Conservation (phyloP, 2,113 vertebrate species). For the Dolichallabes microphthalmus region DNA sequence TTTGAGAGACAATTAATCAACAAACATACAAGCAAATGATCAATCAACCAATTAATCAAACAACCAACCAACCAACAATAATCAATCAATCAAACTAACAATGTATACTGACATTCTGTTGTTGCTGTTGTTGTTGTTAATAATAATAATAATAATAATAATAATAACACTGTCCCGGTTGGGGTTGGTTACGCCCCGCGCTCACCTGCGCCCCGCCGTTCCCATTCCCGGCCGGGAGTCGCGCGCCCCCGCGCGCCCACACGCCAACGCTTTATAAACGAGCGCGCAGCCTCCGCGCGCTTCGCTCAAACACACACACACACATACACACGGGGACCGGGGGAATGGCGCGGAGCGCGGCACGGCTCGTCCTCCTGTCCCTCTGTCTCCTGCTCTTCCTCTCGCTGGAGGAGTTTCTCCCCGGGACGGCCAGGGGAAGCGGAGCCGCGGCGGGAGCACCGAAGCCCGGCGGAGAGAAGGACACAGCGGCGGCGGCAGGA, state of each 20-base stretch:
- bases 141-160: no score
- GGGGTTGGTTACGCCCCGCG: background rate
- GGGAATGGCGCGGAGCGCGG: slow-evolving; percentile 67
- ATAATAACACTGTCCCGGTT: background rate
- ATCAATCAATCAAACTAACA: no score
- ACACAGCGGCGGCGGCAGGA: slow-evolving; percentile 6
- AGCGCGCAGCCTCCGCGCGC: slow-evolving; percentile 64
- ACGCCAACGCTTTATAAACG: slow-evolving; percentile 68
- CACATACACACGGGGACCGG: slow-evolving; percentile 57
- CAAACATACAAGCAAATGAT: background rate
- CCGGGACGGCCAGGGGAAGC: slow-evolving; percentile 9
- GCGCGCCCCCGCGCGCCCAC: slow-evolving; percentile 65
- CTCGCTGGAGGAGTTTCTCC: slow-evolving; percentile 12
- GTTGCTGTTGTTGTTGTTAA: background rate
- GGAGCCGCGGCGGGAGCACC: slow-evolving; percentile 41
- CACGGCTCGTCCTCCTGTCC: slow-evolving; percentile 63
- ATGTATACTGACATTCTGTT: background rate
- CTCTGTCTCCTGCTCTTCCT: slow-evolving; percentile 43
- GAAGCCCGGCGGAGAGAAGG: slow-evolving; percentile 62
- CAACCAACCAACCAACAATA: background rate
- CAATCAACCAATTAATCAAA: background rate
- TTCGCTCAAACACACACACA: slow-evolving; percentile 64
- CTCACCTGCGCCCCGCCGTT: slow-evolving; percentile 20
- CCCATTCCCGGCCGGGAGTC: slow-evolving; percentile 45
- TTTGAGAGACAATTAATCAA: background rate